These are phyloP conservation scores for Oncorhynchus keta DNA, from an alignment of 2,113 vertebrate genomes.

Conservation along the genomic window DNA sequence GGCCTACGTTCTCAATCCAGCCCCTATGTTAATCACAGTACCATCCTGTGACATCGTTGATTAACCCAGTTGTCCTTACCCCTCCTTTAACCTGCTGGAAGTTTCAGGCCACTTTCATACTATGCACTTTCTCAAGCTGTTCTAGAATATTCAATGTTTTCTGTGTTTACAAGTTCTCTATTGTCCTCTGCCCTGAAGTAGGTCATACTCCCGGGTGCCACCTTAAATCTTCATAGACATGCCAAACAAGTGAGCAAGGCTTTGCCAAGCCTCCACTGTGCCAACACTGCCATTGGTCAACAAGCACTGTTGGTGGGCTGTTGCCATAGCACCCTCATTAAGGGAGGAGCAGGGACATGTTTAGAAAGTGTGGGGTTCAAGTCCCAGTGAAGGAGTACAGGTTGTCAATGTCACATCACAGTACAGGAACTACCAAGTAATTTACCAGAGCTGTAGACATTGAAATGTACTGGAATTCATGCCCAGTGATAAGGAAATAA, in stretches of 20 bases:
- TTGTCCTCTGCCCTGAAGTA: too few relatives aligned
- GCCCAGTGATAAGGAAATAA: not conserved
- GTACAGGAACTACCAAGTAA: not conserved
- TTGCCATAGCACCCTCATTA: not conserved
- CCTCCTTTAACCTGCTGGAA: too few relatives aligned
- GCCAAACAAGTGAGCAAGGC: slow-evolving; percentile 69
- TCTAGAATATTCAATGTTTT: too few relatives aligned
- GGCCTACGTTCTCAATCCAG: too few relatives aligned
- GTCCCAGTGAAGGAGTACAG: not conserved
- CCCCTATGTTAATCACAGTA: too few relatives aligned
- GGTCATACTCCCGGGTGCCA: too few relatives aligned
- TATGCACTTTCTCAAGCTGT: slow-evolving; percentile 86
- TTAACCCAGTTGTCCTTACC: too few relatives aligned
- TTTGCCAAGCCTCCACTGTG: slow-evolving; percentile 78
- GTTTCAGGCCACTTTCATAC: slow-evolving; percentile 47
- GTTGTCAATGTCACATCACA: not conserved
- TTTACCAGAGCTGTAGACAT: not conserved
- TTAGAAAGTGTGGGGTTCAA: not conserved
- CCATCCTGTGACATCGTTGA: too few relatives aligned
- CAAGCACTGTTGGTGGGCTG: not conserved
- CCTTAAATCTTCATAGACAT: too few relatives aligned
- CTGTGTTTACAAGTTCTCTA: too few relatives aligned
- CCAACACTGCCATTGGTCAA: slow-evolving; percentile 3
- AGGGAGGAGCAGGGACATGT: not conserved
- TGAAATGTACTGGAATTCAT: not conserved